Evolutionary conservation across 1,140 invertebrate genomes (phyloP).

Genomic region (Ptiloglossa arizonensis): DNA sequence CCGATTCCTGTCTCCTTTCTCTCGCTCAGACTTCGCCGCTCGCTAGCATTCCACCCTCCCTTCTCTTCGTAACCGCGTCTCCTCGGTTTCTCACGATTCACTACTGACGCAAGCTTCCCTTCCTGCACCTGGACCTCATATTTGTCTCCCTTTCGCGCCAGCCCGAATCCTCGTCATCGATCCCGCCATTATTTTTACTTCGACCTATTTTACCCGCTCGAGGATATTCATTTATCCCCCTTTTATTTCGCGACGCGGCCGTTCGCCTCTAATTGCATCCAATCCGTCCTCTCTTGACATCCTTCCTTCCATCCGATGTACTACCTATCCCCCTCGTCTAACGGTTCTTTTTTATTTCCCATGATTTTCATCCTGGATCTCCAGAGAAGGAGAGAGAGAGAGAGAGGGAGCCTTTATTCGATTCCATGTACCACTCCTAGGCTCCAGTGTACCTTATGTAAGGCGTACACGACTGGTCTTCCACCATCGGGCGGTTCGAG

Average conservation of each 20-base stretch:
- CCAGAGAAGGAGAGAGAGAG: too few species aligned
- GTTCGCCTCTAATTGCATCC: conserved; percentile 38
- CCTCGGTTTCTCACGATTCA: conserved; percentile 35
- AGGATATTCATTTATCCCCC: conserved; percentile 39
- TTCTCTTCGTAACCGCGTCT: too few species aligned
- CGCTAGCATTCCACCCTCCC: too few species aligned
- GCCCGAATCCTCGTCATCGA: conserved; percentile 26
- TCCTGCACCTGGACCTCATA: not conserved
- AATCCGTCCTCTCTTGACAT: conserved; percentile 10
- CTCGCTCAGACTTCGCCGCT: not conserved
- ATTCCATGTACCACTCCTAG: not conserved
- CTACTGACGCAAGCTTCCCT: not conserved
- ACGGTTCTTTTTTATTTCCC: not conserved
- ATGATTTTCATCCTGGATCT: not conserved
- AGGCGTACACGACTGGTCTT: too few species aligned
- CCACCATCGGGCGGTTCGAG: too few species aligned
- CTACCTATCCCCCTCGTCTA: too few species aligned
- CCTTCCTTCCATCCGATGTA: not conserved
- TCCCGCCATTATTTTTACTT: conserved; percentile 46
- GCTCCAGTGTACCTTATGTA: too few species aligned
- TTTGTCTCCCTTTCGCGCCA: not conserved
- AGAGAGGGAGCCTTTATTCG: not conserved
- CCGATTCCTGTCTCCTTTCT: not conserved
- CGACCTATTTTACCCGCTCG: conserved; percentile 27
- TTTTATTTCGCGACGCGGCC: conserved; percentile 33